Evolutionary conservation across 1,140 invertebrate species (phyloP), one percentile per base, ranked within the genome.

Genomic region (Telenomus remus): DNA sequence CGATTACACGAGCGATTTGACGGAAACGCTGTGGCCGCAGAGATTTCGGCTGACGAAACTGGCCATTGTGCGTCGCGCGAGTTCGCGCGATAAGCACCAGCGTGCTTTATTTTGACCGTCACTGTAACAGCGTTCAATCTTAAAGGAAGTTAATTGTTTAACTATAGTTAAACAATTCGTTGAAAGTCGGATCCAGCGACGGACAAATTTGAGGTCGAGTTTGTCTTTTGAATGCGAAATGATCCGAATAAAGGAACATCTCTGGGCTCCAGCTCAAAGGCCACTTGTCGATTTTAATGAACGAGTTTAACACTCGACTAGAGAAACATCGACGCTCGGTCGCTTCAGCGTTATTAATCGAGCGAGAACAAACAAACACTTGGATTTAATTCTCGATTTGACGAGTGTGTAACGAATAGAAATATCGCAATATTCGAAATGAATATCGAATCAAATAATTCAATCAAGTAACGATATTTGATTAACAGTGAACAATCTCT

Each of bases 81-180:
- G 59, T 69, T 64, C 46, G 13, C 14, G 11, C 57, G 63, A 68
- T 73, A 65, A 65, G 43, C 37, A 66, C 55, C 27, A 63, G 14
- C 11, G 10, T 43, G 63, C 61, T 66, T 66, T 74, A 74, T 74
- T 66, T 74, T 56, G 63, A 50, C 60, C 61, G 56, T 56, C 57
- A 68, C 51, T 43, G 39, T 15, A 50, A 68, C 71, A 60, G 63
- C 68, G 68, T 74, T 74, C 71, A 74, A 74, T 74, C 71, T 74
- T 68, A 8, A 39, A 34, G 68, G 63, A 66, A 73, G 70, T 73
- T 73, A n/a, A n/a, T n/a, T n/a, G n/a, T n/a, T n/a, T n/a, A n/a
- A n/a, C n/a, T n/a, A n/a, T n/a, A 61, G 70, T 73, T 66, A 73
- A 73, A 73, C 70, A 66, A 73, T 73, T 73, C 66, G 70, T 65